Evolutionary conservation across 2,797 vertebrate species (phyloP).

Genomic region (Champsocephalus gunnari): DNA sequence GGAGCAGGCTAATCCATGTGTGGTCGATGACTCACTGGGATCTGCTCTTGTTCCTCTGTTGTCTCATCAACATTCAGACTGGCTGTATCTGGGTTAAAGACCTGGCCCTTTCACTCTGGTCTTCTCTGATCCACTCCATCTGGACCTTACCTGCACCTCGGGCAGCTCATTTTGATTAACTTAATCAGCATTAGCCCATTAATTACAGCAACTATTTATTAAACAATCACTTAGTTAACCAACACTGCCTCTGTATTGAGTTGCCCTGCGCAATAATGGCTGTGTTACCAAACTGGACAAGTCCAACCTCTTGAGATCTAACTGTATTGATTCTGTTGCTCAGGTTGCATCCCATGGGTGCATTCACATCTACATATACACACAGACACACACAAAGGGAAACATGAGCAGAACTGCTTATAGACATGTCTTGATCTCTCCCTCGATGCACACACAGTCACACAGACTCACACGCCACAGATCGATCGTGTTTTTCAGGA

Average conservation of each 20-base stretch:
- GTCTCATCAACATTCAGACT: constrained; percentile 69
- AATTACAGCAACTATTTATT: constrained; percentile 58
- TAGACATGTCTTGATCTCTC: constrained; percentile 50
- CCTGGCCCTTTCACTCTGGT: constrained; percentile 32
- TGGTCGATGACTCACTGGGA: constrained; percentile 70
- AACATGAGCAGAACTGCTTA: constrained; percentile 63
- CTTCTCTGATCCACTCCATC: constrained; percentile 22
- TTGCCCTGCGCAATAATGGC: constrained; percentile 15
- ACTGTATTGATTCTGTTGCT: constrained; percentile 70
- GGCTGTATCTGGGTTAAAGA: constrained; percentile 60
- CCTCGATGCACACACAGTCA: constrained; percentile 26
- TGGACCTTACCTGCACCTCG: background rate
- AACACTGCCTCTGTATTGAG: constrained; percentile 49
- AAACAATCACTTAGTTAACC: constrained; percentile 64
- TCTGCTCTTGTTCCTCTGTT: constrained; percentile 54
- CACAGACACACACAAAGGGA: constrained; percentile 39
- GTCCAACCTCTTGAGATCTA: constrained; percentile 63
- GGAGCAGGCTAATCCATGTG: constrained; percentile 56
- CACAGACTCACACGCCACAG: constrained; percentile 30
- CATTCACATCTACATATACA: constrained; percentile 41
- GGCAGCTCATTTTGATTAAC: constrained; percentile 44
- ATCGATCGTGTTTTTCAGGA: constrained; percentile 46
- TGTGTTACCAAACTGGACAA: constrained; percentile 53
- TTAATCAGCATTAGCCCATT: constrained; percentile 65
- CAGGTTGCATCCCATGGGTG: constrained; percentile 73